Evolutionary conservation across 1,140 invertebrate genomes (phyloP).

Genomic region (Micrasema minimum): DNA sequence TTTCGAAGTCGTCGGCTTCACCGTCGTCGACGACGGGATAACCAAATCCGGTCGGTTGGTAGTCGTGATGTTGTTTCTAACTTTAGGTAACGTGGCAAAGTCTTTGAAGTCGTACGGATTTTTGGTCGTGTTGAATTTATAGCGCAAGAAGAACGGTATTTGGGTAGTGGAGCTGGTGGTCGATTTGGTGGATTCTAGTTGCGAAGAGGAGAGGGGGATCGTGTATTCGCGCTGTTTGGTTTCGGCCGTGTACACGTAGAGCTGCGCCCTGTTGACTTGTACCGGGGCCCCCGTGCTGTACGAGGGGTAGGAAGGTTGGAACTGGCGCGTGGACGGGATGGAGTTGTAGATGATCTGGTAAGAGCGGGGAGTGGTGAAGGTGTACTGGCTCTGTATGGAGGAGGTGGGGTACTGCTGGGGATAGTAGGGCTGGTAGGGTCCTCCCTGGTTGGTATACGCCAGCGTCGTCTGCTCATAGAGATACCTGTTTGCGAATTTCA

Average conservation of each 20-base stretch:
- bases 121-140: constrained; percentile 63
- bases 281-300: constrained; percentile 56
- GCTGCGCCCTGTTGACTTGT: constrained; percentile 55
- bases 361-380: constrained; percentile 52
- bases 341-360: constrained; percentile 40
- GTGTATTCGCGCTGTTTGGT: constrained; percentile 51
- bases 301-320: constrained; percentile 34
- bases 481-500: constrained; percentile 44
- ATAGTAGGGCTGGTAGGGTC: constrained; percentile 44
- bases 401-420: constrained; percentile 38
- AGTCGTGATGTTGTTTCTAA: constrained; percentile 45
- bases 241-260: constrained; percentile 49
- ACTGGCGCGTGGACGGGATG: constrained; percentile 37
- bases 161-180: constrained; percentile 34
- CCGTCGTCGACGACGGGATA: constrained; percentile 23
- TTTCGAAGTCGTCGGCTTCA: constrained; percentile 39
- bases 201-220: constrained; percentile 37
- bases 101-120: constrained; percentile 69
- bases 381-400: constrained; percentile 24
- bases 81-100: constrained; percentile 57
- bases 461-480: constrained; percentile 46
- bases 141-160: constrained; percentile 58
- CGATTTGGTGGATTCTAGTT: constrained; percentile 14
- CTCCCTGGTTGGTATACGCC: constrained; percentile 41
- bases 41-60: constrained; percentile 52